These are phyloP conservation scores for Girardia tigrina DNA, from an alignment of 2,888 invertebrate species.

Conservation along the genomic window DNA sequence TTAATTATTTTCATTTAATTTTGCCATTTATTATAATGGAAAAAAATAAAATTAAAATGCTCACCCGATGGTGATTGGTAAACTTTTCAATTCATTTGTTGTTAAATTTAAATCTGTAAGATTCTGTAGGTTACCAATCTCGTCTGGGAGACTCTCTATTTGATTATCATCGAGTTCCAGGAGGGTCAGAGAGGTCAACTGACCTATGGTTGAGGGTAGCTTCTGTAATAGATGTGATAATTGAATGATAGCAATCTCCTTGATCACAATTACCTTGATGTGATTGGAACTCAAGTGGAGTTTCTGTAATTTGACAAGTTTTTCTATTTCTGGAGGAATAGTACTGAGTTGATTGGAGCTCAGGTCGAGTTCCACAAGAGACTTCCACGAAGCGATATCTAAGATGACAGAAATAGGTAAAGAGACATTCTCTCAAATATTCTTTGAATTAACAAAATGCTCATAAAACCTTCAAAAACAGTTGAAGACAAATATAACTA, in stretches of 20 bases:
- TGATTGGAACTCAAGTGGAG: constrained; percentile 88
- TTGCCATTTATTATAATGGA: too few relatives aligned
- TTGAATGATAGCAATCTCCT: too few relatives aligned
- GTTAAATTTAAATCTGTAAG: constrained; percentile 83
- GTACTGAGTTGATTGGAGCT: constrained; percentile 90
- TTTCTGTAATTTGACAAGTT: constrained; percentile 79
- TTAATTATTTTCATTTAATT: too few relatives aligned
- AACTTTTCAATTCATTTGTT: constrained; percentile 77
- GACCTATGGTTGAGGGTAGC: constrained; percentile 82
- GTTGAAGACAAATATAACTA: too few relatives aligned
- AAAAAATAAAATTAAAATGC: too few relatives aligned
- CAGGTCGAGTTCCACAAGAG: constrained; percentile 93
- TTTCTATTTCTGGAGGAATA: constrained; percentile 89
- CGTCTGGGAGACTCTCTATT: constrained; percentile 81
- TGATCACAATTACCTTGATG: constrained; percentile 58
- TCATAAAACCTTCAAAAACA: too few relatives aligned
- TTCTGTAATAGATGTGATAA: constrained; percentile 52
- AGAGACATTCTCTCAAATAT: too few relatives aligned
- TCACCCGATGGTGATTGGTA: constrained; percentile 79
- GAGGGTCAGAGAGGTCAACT: constrained; percentile 75
- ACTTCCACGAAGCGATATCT: constrained; percentile 90
- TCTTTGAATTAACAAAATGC: too few relatives aligned
- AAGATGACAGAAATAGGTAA: too few relatives aligned
- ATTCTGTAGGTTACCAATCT: constrained; percentile 80
- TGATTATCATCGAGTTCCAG: constrained; percentile 96